Percentiles rank a stretch among this genome's conserved stretches.
Evolutionary conservation across 2,797 vertebrate genomes (phyloP).

Genomic region (Darevskia nairensis): DNA sequence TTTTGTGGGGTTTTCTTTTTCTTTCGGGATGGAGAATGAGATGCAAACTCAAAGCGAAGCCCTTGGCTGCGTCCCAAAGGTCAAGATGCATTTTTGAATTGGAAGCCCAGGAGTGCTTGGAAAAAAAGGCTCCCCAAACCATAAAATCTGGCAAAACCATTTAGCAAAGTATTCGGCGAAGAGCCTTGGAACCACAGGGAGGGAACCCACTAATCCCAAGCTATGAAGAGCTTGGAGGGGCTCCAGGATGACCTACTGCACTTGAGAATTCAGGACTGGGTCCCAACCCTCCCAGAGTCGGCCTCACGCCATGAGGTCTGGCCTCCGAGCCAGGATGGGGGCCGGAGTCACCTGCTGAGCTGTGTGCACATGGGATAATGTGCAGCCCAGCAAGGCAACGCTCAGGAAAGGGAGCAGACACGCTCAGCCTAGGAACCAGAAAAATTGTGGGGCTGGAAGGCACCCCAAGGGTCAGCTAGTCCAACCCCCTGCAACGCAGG

Average conservation of each 20-base stretch:
- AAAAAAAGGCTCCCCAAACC: background rate
- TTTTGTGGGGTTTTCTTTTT: no score
- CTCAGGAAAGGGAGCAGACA: background rate
- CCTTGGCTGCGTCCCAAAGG: background rate
- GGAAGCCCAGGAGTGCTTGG: background rate
- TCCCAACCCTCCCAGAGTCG: background rate
- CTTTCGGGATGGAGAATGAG: background rate
- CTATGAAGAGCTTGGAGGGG: background rate
- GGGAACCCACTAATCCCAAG: constrained; percentile 54
- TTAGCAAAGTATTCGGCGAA: constrained; percentile 39
- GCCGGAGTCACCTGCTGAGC: background rate
- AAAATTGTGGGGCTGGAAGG: no score
- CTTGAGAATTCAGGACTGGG: background rate
- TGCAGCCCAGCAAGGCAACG: background rate
- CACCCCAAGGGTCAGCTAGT: no score
- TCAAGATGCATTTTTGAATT: background rate
- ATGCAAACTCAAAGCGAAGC: background rate
- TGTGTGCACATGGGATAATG: background rate
- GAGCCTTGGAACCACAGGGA: constrained; percentile 55
- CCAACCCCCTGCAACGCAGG: no score
- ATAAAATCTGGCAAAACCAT: constrained; percentile 38
- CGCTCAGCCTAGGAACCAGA: background rate
- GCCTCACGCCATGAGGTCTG: background rate
- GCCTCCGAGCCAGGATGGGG: no score
- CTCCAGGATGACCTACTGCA: constrained; percentile 5